Evolutionary conservation across 2,113 vertebrate genomes (phyloP).

Genomic region (Brachirus orientalis): DNA sequence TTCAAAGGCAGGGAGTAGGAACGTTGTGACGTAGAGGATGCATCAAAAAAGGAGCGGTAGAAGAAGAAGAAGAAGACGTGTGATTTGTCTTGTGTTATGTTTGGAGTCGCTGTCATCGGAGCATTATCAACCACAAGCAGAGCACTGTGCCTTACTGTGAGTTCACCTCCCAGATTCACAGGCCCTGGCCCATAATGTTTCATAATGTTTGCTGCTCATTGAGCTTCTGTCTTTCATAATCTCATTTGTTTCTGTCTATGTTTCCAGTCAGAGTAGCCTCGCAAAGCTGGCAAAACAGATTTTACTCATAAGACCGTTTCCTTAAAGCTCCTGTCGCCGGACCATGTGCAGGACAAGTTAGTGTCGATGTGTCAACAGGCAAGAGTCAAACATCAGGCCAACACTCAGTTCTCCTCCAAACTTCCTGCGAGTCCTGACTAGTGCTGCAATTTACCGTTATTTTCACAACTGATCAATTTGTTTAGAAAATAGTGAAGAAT

Average conservation of each 20-base stretch:
- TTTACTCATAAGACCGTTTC: too few species aligned
- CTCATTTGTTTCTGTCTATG: neutral
- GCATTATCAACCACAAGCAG: slow-evolving; percentile 69
- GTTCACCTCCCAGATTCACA: slow-evolving; percentile 69
- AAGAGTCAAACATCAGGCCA: neutral
- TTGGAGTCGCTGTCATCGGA: slow-evolving; percentile 39
- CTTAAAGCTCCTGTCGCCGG: neutral
- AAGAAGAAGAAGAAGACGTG: slow-evolving; percentile 42
- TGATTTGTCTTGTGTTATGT: slow-evolving; percentile 34
- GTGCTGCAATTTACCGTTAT: too few species aligned
- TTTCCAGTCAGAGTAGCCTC: neutral
- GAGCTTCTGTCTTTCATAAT: slow-evolving; percentile 5
- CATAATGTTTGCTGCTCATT: slow-evolving; percentile 1
- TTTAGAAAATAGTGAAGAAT: too few species aligned
- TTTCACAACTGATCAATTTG: too few species aligned
- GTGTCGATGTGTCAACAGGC: neutral
- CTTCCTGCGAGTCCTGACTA: neutral
- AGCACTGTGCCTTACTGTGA: slow-evolving; percentile 83
- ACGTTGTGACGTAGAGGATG: neutral
- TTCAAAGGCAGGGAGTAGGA: slow-evolving; percentile 11
- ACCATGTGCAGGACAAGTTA: slow-evolving; percentile 22
- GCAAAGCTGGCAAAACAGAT: neutral
- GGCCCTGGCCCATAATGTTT: slow-evolving; percentile 52
- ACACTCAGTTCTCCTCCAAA: neutral
- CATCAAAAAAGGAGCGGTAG: neutral